A percentile compares a stretch with the other conserved stretches of the same genome.
phyloP scores from a whole-genome alignment of 2,113 vertebrate species.

The Upupa epops region DNA sequence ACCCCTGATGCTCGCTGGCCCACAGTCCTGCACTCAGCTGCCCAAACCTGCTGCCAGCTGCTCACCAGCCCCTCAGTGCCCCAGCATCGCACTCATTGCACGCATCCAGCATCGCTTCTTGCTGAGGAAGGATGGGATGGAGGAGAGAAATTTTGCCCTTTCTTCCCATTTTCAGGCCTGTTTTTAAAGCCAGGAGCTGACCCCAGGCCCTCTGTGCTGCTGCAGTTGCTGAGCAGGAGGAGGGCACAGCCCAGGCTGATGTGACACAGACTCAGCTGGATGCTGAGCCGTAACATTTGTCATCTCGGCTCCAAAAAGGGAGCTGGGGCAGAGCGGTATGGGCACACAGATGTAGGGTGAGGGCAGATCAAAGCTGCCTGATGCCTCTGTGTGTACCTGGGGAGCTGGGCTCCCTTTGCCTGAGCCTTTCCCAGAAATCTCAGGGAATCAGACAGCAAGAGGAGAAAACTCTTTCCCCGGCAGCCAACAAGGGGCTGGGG shows the following conservation, averaged over 20 bases:
- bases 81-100: not conserved
- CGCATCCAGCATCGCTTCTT: not conserved
- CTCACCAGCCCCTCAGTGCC: not conserved
- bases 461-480: not conserved
- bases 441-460: not conserved
- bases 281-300: not conserved
- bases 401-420: not conserved
- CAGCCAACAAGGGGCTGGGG: not conserved
- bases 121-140: no score
- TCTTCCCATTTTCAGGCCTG: rapidly evolving
- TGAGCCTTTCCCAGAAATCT: not conserved
- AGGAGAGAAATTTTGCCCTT: not conserved
- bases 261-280: not conserved
- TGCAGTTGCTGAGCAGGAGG: rapidly evolving
- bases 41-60: not conserved
- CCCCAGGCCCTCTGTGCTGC: rapidly evolving
- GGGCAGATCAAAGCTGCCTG: not conserved
- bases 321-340: rapidly evolving
- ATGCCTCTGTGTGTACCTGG: rapidly evolving
- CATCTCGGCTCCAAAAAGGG: not conserved
- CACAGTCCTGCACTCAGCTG: not conserved
- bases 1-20: not conserved
- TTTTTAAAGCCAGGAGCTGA: not conserved
- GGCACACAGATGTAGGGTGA: rapidly evolving
- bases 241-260: not conserved